These are phyloP conservation scores for Cephalophus harveyi DNA, from an alignment of 2,113 vertebrate species.

Conservation along the genomic window DNA sequence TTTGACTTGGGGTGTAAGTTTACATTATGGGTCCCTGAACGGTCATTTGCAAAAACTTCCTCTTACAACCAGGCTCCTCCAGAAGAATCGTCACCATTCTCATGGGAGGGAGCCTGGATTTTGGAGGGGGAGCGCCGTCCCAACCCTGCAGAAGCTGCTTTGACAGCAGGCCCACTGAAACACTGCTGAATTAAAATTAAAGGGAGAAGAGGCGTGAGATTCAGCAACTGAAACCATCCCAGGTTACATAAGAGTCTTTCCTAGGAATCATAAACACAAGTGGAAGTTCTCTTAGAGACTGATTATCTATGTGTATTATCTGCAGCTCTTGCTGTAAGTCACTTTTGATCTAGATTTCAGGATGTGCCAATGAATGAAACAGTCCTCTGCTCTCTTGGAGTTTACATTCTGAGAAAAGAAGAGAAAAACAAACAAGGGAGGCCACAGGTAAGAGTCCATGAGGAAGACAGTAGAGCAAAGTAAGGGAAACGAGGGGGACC, in stretches of 20 bases:
- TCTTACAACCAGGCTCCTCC: background rate
- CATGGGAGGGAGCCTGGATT: background rate
- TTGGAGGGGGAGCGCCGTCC: background rate
- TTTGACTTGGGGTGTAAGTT: background rate
- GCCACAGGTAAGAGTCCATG: background rate
- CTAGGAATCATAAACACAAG: background rate
- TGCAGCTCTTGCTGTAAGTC: background rate
- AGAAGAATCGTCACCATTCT: background rate
- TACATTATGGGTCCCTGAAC: background rate
- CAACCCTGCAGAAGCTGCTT: background rate
- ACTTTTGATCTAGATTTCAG: background rate
- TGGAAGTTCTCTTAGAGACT: background rate
- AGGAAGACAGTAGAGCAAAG: background rate
- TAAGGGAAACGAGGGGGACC: background rate
- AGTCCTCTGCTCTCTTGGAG: background rate
- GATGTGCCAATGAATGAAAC: background rate
- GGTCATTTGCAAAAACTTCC: background rate
- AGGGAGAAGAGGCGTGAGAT: background rate
- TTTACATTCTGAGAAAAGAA: background rate
- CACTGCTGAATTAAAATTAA: background rate
- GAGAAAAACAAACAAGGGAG: background rate
- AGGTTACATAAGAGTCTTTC: background rate
- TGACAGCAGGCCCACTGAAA: background rate
- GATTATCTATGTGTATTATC: fast-evolving
- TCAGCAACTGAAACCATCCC: background rate